phyloP scores from a whole-genome alignment of 2,113 vertebrate species.

The Butorides virescens region DNA sequence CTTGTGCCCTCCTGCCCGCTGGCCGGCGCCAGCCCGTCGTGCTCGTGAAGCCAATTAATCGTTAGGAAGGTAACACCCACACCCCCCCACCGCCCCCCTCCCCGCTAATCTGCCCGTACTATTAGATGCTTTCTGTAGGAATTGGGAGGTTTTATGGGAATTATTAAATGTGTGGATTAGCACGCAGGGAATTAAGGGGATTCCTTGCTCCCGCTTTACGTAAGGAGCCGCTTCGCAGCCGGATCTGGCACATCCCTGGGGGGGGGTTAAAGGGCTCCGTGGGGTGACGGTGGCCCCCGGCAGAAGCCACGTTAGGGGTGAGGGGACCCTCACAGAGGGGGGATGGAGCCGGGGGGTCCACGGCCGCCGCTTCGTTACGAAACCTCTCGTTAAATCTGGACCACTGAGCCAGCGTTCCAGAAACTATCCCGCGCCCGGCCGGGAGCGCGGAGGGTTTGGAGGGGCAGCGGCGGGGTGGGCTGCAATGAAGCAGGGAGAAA shows the following conservation, averaged over 20 bases:
- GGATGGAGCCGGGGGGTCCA: background rate
- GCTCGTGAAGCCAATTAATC: background rate
- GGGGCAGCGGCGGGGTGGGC: background rate
- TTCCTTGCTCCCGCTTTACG: background rate
- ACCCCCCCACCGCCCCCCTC: no score
- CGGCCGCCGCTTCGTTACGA: background rate
- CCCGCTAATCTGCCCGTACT: background rate
- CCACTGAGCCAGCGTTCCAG: background rate
- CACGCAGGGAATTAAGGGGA: background rate
- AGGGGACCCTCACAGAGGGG: background rate
- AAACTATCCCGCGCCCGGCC: background rate
- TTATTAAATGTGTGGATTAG: background rate
- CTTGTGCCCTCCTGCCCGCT: background rate
- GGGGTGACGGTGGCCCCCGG: background rate
- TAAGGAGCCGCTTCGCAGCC: background rate
- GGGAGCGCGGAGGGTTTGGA: background rate
- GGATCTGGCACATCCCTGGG: background rate
- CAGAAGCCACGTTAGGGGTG: no score
- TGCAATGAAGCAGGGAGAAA: background rate
- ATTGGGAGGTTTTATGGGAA: background rate
- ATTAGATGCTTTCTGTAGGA: background rate
- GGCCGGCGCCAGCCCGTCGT: background rate
- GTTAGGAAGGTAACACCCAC: background rate
- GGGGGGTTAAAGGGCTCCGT: background rate
- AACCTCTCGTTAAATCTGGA: background rate